Base-by-base conservation (phyloP, 2,888 invertebrate species). In the Biston betularia region DNA sequence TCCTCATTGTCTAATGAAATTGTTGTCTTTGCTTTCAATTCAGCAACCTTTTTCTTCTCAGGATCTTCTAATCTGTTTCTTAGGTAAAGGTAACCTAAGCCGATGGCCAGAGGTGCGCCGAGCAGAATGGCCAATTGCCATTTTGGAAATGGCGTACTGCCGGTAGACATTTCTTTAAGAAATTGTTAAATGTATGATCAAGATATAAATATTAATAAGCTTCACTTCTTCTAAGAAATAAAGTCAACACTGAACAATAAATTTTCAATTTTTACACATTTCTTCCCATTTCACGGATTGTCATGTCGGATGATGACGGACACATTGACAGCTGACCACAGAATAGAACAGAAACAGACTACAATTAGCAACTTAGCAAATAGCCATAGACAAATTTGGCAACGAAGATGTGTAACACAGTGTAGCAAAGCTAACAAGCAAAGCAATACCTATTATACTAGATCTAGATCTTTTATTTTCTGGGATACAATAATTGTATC, bases 121-220 rank as follows among this genome's bases (percentile, higher is more conserved):
- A 98, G 95, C 68, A 96, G 95, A 71, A 98, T 93, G 69, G 97
- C 98, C 80, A 98, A 93, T 94, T 98, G 97, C 97, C 98, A 98
- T 95, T 96, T 97, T 76, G 96, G 95, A 89, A 96, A 93, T 60
- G 95, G 94, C 85, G 94, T 93, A 83, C 94, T 94, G 78, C 94
- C 94, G 66, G 94, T 93, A 72, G 93, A 93, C 93, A 93, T 93
- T 74, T 79, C 85, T 79, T 77, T 64, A 58, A 59, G 68, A 70
- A 81, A 79, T 71, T 75, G 73, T 75, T 82, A 71, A 78, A 76
- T 70, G 73, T 69, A 75, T 77, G 77, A 77, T 74, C 77, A 75
- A 76, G 81, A 84, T 84, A 84, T 80, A 79, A 83, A 87, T 84
- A 86, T 89, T 86, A 87, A 89, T 89, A 89, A 89, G 80, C 86